A percentile compares a stretch with the other conserved stretches of the same genome.
phyloP scores from a whole-genome alignment of 35 echinoderm and acorn worm genomes.

The Lytechinus variegatus region DNA sequence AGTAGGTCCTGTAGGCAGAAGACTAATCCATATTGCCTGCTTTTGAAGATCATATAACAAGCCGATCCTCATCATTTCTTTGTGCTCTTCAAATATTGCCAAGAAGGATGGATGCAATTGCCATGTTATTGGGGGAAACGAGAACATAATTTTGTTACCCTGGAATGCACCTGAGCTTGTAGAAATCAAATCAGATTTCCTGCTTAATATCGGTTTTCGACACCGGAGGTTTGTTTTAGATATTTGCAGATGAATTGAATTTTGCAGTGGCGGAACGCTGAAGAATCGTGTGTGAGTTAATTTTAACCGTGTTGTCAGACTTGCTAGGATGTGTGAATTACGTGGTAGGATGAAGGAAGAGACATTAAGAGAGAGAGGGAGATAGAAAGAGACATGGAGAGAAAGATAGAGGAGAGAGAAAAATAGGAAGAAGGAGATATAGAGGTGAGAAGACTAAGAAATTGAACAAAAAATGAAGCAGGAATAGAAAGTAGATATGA shows the following conservation, averaged over 20 bases:
- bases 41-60: not conserved
- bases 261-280: not conserved
- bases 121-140: not conserved
- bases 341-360: not conserved
- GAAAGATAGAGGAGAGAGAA: not conserved
- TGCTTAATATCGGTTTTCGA: not conserved
- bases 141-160: conserved; percentile 35
- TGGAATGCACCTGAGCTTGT: not conserved
- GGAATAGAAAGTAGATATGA: not conserved
- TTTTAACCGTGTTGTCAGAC: not conserved
- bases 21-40: not conserved
- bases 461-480: not conserved
- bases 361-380: no score
- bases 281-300: not conserved
- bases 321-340: not conserved
- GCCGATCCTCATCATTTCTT: not conserved
- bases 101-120: not conserved
- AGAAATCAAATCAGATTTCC: not conserved
- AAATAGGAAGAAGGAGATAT: not conserved
- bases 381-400: not conserved
- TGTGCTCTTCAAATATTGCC: not conserved
- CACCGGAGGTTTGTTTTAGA: not conserved
- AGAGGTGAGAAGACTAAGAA: not conserved
- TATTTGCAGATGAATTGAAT: not conserved
- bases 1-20: not conserved